Evolutionary conservation across 2,888 invertebrate species (phyloP).

Genomic region (Molanna angustata): DNA sequence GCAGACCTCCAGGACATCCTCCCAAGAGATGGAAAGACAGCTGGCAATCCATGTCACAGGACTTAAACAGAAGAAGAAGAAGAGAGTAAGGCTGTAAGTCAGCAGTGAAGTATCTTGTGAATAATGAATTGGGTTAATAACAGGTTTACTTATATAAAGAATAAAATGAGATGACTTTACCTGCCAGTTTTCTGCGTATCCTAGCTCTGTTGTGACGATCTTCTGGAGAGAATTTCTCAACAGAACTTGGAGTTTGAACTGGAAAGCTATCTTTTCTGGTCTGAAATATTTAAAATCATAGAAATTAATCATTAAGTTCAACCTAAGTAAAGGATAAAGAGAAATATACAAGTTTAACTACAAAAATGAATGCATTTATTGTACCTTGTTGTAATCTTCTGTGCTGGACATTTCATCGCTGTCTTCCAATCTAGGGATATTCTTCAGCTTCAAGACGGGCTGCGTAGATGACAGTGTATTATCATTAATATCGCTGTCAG

Average conservation of each 20-base stretch:
- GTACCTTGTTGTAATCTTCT: conserved; percentile 55
- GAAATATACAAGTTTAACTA: no score
- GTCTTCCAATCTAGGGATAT: conserved; percentile 49
- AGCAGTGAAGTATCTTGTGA: no score
- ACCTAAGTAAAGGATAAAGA: no score
- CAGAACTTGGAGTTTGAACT: conserved; percentile 50
- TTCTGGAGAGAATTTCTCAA: conserved; percentile 48
- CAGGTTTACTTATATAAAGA: no score
- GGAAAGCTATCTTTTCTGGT: conserved; percentile 36
- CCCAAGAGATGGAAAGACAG: no score
- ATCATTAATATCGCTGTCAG: conserved; percentile 51
- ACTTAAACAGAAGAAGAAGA: no score
- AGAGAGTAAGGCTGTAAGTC: no score
- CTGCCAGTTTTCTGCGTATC: conserved; percentile 45
- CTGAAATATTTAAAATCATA: conserved; percentile 11
- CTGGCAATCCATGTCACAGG: no score
- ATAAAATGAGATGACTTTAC: conserved; percentile 33
- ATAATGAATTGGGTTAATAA: no score
- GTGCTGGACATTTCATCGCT: conserved; percentile 61
- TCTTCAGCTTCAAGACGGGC: conserved; percentile 37
- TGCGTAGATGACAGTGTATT: conserved; percentile 8
- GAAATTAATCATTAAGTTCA: no score
- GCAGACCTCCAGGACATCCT: no score
- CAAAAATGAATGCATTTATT: no score
- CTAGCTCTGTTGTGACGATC: conserved; percentile 49